Base-by-base conservation (phyloP, 2,888 invertebrate genomes). In the Lasioglossum pauxillum region DNA sequence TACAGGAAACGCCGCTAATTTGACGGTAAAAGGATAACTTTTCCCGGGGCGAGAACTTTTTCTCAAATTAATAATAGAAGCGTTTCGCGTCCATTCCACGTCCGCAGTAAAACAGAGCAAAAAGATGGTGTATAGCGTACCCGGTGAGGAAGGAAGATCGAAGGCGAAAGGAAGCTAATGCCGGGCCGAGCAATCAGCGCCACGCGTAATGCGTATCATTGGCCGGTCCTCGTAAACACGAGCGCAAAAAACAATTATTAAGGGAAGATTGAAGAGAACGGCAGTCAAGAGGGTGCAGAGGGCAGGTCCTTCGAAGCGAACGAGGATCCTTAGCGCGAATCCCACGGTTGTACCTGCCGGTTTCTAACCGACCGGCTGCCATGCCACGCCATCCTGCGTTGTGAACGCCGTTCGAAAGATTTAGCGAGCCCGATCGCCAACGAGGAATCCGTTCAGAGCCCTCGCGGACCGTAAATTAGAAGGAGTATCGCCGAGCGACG, bases 121-220 rank as follows among this genome's bases (percentile, higher is more conserved):
- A 60, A 31, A 57, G n/a, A 53, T 8, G 23, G 53, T 8, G 27
- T 46, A 57, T 46, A 57, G 44, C 41, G 60, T 10, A 12, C 27
- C 19, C 27, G 41, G 27, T 53, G 41, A 19, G 14, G 27, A 72
- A 27, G 44, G 27, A 67, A 73, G 78, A 69, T 67, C 77, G 79
- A 78, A 76, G 72, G 38, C 19, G 49, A 49, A 57, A 72, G 60
- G 60, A 69, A 82, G 75, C 80, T 82, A 86, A 82, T 75, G 78
- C 64, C 53, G 46, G 69, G 23, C 75, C 46, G 83, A 76, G 89
- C 90, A 90, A 91, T 87, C 91, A 88, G 75, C 87, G 86, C 87
- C 86, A 91, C 89, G 86, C 85, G 84, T 90, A 91, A 92, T 90
- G 90, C 92, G 90, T 92, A 92, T 91, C 92, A 93, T 92, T 91